These are phyloP conservation scores for Dicerorhinus sumatrensis DNA, from an alignment of 2,113 vertebrate species.

Conservation along the genomic window DNA sequence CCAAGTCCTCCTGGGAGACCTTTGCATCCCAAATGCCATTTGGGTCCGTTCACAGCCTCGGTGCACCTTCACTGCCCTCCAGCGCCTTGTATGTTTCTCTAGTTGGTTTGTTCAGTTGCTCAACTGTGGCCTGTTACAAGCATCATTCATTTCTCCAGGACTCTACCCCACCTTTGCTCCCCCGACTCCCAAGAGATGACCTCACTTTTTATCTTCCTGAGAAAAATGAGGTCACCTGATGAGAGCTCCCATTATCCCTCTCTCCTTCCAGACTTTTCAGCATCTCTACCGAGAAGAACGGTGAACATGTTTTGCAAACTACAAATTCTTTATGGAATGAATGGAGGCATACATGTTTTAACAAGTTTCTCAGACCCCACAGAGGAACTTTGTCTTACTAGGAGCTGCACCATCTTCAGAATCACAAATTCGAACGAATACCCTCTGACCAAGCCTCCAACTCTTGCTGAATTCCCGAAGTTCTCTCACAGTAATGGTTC, in stretches of 20 bases:
- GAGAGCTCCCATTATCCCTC: not conserved
- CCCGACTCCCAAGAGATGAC: not conserved
- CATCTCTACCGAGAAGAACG: not conserved
- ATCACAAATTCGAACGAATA: not conserved
- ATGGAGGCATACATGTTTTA: not conserved
- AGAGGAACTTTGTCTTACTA: not conserved
- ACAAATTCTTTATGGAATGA: not conserved
- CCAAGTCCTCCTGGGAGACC: not conserved
- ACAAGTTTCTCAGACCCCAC: not conserved
- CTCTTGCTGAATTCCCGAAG: not conserved
- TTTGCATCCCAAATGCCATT: not conserved
- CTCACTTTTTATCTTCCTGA: slow-evolving; percentile 28
- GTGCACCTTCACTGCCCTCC: not conserved
- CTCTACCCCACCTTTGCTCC: fast-evolving
- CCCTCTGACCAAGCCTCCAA: not conserved
- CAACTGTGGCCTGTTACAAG: not conserved
- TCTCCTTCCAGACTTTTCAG: not conserved
- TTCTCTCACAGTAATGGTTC: not conserved
- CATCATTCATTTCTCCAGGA: not conserved
- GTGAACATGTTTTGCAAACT: not conserved
- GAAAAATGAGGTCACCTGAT: slow-evolving; percentile 30
- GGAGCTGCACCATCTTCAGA: not conserved
- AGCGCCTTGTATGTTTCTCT: not conserved
- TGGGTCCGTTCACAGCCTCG: not conserved
- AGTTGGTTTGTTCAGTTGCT: not conserved